Base-by-base conservation (phyloP, 2,797 vertebrate genomes). In the Darevskia nairensis region DNA sequence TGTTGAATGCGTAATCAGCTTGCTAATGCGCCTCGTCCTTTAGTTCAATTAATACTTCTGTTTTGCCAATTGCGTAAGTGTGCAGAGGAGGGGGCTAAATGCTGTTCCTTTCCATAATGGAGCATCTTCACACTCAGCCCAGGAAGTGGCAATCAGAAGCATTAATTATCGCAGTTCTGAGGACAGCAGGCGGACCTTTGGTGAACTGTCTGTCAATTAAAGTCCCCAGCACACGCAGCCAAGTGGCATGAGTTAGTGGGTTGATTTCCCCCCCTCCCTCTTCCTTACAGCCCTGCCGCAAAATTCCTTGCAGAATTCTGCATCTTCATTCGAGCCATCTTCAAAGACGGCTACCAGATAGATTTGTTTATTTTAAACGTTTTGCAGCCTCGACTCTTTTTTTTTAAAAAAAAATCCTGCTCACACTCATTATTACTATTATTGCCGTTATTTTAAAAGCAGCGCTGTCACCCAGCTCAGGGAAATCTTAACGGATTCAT, bases 41-140 rank as follows among this genome's bases (percentile, higher is more conserved):
- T 46, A 0, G 1, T 27, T 8, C 75, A 10, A 0, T 1, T 19
- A 87, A 74, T 10, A 39, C 0, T 85, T 2, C 84, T 87, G 17
- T 88, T 7, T 79, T 21, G 2, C 23, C 13, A 75, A 76, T 29
- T 66, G 68, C 23, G 9, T 25, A 35, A 76, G 27, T 6, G 8
- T 21, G 80, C 7, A 25, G 71, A 81, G 19, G 4, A 87, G 46
- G 66, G 39, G 59, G 55, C 75, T 1, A 84, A 75, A 80, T 11
- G 44, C 0, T 0, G 55, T 71, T 46, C 78, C 68, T 7, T 19
- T 0, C 55, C 1, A 61, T 25, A 23, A 69, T 11, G 59, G 66
- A n/a, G 1, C 55, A 78, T 2, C 1, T 19, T 23, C n/a, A 0
- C 0, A 0, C 0, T 19, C 5, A 46, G 66, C 50, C 71, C 50